Percentiles rank a stretch among this genome's conserved stretches.
Conservation (phyloP, 2,888 invertebrate genomes). For the Luperina nickerlii region DNA sequence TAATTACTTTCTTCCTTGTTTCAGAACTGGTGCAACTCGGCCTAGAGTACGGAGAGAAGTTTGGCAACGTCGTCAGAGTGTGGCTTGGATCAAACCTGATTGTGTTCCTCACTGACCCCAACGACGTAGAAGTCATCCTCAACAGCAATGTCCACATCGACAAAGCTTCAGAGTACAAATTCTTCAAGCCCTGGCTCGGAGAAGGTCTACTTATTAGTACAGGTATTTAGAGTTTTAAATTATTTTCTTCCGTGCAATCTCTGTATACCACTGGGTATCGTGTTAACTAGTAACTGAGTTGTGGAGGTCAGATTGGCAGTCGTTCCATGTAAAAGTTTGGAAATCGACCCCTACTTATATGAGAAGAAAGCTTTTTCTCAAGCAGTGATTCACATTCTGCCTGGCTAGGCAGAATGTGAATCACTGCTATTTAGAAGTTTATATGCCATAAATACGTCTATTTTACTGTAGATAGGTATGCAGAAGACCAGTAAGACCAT, state of each 20-base stretch:
- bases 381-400: too few species aligned
- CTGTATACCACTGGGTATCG: neutral
- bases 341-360: neutral
- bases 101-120: slow-evolving; percentile 92
- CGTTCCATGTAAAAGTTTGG: neutral
- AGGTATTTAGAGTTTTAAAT: slow-evolving; percentile 38
- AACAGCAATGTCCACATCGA: slow-evolving; percentile 94
- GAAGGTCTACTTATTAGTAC: slow-evolving; percentile 93
- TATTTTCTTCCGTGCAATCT: neutral
- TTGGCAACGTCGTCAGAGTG: slow-evolving; percentile 61
- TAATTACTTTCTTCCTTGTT: slow-evolving; percentile 13
- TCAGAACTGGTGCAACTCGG: slow-evolving; percentile 61
- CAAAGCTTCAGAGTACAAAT: slow-evolving; percentile 93
- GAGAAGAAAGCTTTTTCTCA: neutral
- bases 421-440: neutral
- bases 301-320: neutral
- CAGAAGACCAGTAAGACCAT: neutral
- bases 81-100: slow-evolving; percentile 91
- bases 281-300: neutral
- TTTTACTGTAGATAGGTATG: neutral
- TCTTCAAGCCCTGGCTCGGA: slow-evolving; percentile 95
- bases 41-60: slow-evolving; percentile 56
- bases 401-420: neutral
- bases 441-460: too few species aligned
- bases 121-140: slow-evolving; percentile 93